Conservation (phyloP, 2,113 vertebrate species). For the Passer domesticus region DNA sequence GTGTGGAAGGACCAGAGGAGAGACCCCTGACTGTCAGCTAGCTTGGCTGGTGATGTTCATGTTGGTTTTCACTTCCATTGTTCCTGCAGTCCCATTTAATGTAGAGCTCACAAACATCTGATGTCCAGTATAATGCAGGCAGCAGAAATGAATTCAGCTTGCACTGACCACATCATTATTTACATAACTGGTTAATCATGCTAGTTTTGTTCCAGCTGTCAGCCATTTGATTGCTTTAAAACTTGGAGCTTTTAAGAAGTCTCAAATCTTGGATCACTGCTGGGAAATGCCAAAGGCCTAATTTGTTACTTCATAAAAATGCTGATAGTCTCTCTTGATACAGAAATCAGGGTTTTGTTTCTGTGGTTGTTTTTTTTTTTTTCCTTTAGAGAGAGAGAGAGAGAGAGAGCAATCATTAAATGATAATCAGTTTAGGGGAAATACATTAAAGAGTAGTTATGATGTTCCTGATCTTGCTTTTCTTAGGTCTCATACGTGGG, state of each 20-base stretch:
- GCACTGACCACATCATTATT: conserved; percentile 17
- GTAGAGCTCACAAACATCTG: background rate
- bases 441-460: background rate
- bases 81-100: background rate
- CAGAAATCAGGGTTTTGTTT: background rate
- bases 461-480: background rate
- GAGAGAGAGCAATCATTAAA: background rate
- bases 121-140: background rate
- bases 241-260: conserved; percentile 32
- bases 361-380: background rate
- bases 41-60: background rate
- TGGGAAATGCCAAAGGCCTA: conserved; percentile 1
- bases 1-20: background rate
- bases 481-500: background rate
- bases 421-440: conserved; percentile 2
- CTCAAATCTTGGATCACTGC: conserved; percentile 6
- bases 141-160: background rate
- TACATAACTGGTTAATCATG: conserved; percentile 59
- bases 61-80: background rate
- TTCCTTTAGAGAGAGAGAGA: background rate
- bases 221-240: conserved; percentile 51
- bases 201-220: conserved; percentile 54
- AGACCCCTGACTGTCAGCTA: background rate
- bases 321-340: background rate
- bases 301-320: conserved; percentile 16